phyloP scores from a whole-genome alignment of 1,140 invertebrate genomes.

The Pentalonia nigronervosa region DNA sequence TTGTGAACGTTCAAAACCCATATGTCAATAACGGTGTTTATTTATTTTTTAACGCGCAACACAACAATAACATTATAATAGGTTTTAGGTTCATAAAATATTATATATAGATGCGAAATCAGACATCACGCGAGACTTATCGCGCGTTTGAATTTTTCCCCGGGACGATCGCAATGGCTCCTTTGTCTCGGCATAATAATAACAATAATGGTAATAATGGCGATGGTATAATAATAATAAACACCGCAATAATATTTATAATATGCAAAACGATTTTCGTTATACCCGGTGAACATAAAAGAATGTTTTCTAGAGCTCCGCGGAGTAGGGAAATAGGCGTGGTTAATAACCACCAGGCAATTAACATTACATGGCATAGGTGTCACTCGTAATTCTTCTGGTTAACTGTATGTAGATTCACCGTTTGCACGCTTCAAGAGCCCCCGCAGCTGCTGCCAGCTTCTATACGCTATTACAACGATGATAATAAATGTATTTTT shows the following conservation, averaged over 20 bases:
- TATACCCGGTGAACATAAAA: conserved; percentile 40
- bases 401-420: conserved; percentile 54
- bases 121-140: neutral
- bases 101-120: neutral
- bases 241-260: conserved; percentile 32
- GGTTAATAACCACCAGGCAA: conserved; percentile 51
- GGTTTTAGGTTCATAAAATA: neutral
- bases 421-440: conserved; percentile 41
- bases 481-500: conserved; percentile 38
- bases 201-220: neutral
- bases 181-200: neutral
- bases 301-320: conserved; percentile 44
- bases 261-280: conserved; percentile 49
- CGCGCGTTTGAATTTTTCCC: neutral
- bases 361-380: conserved; percentile 53
- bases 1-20: neutral
- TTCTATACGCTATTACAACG: conserved; percentile 51
- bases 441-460: conserved; percentile 43
- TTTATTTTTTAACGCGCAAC: neutral
- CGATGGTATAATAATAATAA: neutral
- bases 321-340: conserved; percentile 41
- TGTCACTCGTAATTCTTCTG: conserved; percentile 57
- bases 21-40: neutral
- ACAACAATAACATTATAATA: neutral
- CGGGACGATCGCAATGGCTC: neutral